These are phyloP conservation scores for Folsomia candida DNA, from an alignment of 2,888 invertebrate genomes.

Conservation along the genomic window DNA sequence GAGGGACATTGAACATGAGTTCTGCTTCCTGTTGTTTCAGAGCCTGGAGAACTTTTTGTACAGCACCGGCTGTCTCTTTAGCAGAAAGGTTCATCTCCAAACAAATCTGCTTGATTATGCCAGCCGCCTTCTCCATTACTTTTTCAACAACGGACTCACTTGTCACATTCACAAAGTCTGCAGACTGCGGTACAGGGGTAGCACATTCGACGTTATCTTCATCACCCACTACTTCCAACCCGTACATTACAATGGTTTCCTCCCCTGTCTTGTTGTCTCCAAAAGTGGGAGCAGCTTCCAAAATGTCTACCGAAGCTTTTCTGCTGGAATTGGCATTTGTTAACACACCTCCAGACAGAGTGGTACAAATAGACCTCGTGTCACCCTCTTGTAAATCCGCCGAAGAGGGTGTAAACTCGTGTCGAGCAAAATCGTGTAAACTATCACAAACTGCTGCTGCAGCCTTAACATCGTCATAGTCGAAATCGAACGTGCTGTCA, in stretches of 20 bases:
- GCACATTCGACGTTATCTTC: background rate
- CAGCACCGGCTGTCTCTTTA: background rate
- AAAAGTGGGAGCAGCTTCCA: background rate
- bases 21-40: background rate
- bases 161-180: background rate
- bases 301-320: background rate
- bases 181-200: background rate
- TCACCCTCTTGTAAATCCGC: background rate
- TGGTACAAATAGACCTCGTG: background rate
- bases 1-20: background rate
- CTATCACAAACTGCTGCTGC: slow-evolving; percentile 16
- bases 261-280: background rate
- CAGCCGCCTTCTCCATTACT: background rate
- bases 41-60: slow-evolving; percentile 8
- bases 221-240: background rate
- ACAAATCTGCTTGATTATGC: slow-evolving; percentile 9
- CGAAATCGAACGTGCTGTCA: slow-evolving; percentile 24
- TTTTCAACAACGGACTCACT: background rate
- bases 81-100: slow-evolving; percentile 9
- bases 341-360: background rate
- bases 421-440: slow-evolving; percentile 9
- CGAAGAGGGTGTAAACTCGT: background rate
- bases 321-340: background rate
- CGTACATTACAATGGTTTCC: background rate
- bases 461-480: slow-evolving; percentile 25